These are phyloP conservation scores for Phoxinus phoxinus DNA, from an alignment of 2,113 vertebrate species.

Conservation along the genomic window DNA sequence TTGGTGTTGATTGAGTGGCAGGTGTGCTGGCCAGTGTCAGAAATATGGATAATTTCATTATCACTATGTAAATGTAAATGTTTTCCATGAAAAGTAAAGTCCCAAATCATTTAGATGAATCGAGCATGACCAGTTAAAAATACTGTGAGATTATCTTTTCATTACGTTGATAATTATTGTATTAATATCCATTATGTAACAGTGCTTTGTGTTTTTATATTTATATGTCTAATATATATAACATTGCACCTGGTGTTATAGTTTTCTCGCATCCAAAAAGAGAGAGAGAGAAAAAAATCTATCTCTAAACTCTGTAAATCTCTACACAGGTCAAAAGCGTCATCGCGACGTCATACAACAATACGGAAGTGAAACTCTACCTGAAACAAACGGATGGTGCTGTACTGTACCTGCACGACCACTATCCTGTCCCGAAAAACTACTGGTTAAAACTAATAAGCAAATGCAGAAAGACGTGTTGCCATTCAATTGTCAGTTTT, in stretches of 20 bases:
- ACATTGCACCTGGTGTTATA: background rate
- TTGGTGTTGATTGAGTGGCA: background rate
- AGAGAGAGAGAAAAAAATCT: background rate
- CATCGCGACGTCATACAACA: slow-evolving; percentile 65
- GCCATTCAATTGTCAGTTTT: background rate
- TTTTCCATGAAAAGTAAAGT: too few relatives aligned
- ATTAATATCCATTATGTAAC: background rate
- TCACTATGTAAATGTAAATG: too few relatives aligned
- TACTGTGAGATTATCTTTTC: too few relatives aligned
- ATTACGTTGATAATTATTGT: background rate
- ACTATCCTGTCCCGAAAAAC: background rate
- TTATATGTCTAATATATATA: background rate
- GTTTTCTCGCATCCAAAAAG: background rate
- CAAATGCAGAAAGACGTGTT: background rate
- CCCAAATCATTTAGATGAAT: too few relatives aligned
- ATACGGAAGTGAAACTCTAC: slow-evolving; percentile 64
- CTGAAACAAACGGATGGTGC: background rate
- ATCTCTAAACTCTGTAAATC: background rate
- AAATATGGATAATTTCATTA: background rate
- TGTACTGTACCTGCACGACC: background rate
- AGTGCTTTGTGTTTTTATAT: too few relatives aligned
- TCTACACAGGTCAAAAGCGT: background rate
- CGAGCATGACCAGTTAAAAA: background rate
- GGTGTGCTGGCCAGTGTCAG: background rate
- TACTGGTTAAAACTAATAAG: background rate